Conservation (phyloP, 1,140 invertebrate species). For the Thalassaphorura encarpata region DNA sequence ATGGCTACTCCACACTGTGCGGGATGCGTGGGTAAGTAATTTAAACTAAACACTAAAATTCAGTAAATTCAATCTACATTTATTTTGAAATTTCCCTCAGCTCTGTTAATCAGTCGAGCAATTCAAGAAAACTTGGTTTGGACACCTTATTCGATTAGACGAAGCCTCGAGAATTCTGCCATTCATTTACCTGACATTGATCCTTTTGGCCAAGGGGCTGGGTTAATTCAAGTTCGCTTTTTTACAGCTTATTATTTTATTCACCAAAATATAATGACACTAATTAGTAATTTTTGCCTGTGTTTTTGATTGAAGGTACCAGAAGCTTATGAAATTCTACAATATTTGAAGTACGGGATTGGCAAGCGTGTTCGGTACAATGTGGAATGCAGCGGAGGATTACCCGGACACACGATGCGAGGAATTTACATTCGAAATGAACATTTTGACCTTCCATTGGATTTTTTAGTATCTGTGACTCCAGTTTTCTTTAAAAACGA, state of each 20-base stretch:
- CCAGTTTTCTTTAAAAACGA: slow-evolving; percentile 66
- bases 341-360: no score
- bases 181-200: slow-evolving; percentile 61
- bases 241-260: no score
- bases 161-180: slow-evolving; percentile 83
- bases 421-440: slow-evolving; percentile 81
- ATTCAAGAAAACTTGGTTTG: slow-evolving; percentile 55
- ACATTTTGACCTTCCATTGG: slow-evolving; percentile 51
- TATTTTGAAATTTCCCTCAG: no score
- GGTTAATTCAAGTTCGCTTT: slow-evolving; percentile 87
- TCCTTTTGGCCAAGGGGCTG: slow-evolving; percentile 81
- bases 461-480: slow-evolving; percentile 67
- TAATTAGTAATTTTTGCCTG: no score
- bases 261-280: no score
- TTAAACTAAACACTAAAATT: no score
- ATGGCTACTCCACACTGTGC: no score
- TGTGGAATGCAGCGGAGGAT: slow-evolving; percentile 46
- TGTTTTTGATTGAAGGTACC: no score
- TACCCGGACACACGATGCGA: slow-evolving; percentile 58
- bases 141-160: slow-evolving; percentile 80
- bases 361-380: slow-evolving; percentile 78
- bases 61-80: no score
- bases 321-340: no score
- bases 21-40: no score
- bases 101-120: slow-evolving; percentile 79